These are phyloP conservation scores for Prunella strophiata DNA, from an alignment of 2,797 vertebrate species.

Conservation along the genomic window DNA sequence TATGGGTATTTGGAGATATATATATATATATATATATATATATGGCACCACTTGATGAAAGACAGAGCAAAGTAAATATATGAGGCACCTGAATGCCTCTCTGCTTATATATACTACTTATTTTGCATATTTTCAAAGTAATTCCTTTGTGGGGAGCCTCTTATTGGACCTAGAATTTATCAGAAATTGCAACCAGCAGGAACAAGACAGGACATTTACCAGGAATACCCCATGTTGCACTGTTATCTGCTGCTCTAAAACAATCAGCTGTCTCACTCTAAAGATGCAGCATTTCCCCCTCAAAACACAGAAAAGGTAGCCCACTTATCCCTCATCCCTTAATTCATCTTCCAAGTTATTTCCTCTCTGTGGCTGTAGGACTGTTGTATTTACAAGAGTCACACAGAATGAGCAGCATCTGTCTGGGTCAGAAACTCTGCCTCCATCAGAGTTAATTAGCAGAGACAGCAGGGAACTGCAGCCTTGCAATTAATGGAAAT, in stretches of 20 bases:
- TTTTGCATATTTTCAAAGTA: not conserved
- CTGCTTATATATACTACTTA: not conserved
- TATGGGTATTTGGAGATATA: not conserved
- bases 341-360: not conserved
- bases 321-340: not conserved
- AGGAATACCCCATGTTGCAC: not conserved
- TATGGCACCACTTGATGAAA: not conserved
- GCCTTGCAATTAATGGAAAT: conserved; percentile 12
- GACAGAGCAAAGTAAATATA: not conserved
- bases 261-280: not conserved
- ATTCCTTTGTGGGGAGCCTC: not conserved
- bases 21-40: not conserved
- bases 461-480: not conserved
- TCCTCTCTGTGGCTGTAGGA: not conserved
- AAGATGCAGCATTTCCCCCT: not conserved
- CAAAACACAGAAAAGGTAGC: not conserved
- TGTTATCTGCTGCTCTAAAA: not conserved
- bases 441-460: conserved; percentile 9
- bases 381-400: not conserved
- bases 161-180: not conserved
- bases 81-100: not conserved
- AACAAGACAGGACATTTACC: not conserved
- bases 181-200: not conserved
- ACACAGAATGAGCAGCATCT: not conserved
- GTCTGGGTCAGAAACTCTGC: not conserved